Conservation (phyloP, 2,888 invertebrate species). For the Pogonocherus hispidulus region DNA sequence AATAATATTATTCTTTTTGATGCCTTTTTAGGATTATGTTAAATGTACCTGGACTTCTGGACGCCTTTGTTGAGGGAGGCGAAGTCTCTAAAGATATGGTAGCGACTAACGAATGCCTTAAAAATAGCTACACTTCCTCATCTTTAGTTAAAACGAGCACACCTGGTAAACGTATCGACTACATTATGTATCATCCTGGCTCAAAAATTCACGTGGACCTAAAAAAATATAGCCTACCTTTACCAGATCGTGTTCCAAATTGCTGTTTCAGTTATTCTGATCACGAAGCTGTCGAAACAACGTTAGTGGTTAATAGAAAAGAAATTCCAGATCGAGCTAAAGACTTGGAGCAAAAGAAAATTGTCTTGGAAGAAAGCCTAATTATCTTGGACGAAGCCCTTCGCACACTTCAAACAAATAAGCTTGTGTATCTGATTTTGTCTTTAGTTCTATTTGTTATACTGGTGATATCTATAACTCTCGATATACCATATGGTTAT, state of each 20-base stretch:
- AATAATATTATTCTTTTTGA: background rate
- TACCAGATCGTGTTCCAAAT: slow-evolving; percentile 81
- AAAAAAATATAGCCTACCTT: slow-evolving; percentile 77
- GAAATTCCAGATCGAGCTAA: slow-evolving; percentile 32
- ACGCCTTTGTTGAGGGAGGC: slow-evolving; percentile 67
- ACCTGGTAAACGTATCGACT: slow-evolving; percentile 92
- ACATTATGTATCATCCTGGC: slow-evolving; percentile 80
- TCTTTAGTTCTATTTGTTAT: slow-evolving; percentile 71
- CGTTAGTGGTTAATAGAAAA: slow-evolving; percentile 64
- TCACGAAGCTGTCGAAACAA: slow-evolving; percentile 87
- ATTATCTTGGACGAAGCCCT: slow-evolving; percentile 74
- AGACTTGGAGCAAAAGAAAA: slow-evolving; percentile 49
- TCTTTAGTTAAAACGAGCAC: slow-evolving; percentile 72
- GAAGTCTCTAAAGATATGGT: slow-evolving; percentile 61
- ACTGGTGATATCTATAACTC: slow-evolving; percentile 69
- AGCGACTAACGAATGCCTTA: slow-evolving; percentile 84
- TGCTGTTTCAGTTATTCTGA: slow-evolving; percentile 87
- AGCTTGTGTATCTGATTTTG: slow-evolving; percentile 71
- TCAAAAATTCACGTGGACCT: slow-evolving; percentile 66
- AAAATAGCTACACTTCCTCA: slow-evolving; percentile 85
- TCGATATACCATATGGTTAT: slow-evolving; percentile 67
- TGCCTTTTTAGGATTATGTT: slow-evolving; percentile 70
- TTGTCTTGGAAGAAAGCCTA: slow-evolving; percentile 73
- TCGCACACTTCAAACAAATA: slow-evolving; percentile 69
- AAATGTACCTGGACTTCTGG: slow-evolving; percentile 72